Conservation (phyloP, 1,140 invertebrate species). For the Drosophila melanogaster region DNA sequence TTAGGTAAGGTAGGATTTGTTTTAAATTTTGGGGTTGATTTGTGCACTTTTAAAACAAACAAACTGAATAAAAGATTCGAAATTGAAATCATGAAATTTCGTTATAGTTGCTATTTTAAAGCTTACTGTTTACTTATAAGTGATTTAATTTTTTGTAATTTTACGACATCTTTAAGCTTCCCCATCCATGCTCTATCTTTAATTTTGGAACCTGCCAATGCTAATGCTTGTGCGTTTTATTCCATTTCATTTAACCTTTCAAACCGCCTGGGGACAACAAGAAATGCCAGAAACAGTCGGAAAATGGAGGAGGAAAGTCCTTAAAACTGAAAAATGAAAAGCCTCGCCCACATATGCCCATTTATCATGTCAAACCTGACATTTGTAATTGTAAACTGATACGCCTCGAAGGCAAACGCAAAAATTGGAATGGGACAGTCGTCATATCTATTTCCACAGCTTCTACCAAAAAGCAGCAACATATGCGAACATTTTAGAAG, state of each 20-base stretch:
- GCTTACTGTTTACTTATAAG: neutral
- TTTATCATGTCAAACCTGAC: slow-evolving; percentile 81
- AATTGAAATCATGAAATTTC: too few relatives aligned
- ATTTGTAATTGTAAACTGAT: slow-evolving; percentile 83
- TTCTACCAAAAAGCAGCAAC: slow-evolving; percentile 46
- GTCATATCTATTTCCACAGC: slow-evolving; percentile 47
- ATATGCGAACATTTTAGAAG: slow-evolving; percentile 69
- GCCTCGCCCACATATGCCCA: slow-evolving; percentile 72
- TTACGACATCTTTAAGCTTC: neutral
- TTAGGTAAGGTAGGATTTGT: slow-evolving; percentile 4
- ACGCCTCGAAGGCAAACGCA: slow-evolving; percentile 56
- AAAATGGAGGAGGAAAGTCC: slow-evolving; percentile 34
- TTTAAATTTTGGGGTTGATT: too few relatives aligned
- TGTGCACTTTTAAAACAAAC: too few relatives aligned
- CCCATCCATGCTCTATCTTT: neutral
- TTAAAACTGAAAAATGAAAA: slow-evolving; percentile 46
- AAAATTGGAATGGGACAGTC: slow-evolving; percentile 4
- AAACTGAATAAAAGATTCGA: too few relatives aligned
- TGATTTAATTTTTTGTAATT: neutral
- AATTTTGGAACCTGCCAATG: slow-evolving; percentile 2
- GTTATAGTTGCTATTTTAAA: neutral
- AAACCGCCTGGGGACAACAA: slow-evolving; percentile 27
- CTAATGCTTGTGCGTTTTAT: slow-evolving; percentile 10
- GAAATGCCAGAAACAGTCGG: slow-evolving; percentile 54
- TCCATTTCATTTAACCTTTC: slow-evolving; percentile 56